These are phyloP conservation scores for Stegana nigrithorax DNA, from an alignment of 2,888 invertebrate species.

Conservation along the genomic window DNA sequence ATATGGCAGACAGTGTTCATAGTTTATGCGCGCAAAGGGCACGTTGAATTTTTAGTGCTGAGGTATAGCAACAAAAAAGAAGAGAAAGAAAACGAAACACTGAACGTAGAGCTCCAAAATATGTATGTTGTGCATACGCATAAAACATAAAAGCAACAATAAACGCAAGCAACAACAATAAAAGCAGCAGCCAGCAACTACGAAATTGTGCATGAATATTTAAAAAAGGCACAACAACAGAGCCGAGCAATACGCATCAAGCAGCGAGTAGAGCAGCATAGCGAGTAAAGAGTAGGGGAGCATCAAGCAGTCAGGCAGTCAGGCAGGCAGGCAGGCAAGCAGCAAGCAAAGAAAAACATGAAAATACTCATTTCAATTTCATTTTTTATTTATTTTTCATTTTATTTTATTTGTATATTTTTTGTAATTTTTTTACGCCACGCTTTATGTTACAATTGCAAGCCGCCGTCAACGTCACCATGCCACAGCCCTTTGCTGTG, in stretches of 20 bases:
- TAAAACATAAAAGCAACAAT: neutral
- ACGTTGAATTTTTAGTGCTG: neutral
- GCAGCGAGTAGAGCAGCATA: neutral
- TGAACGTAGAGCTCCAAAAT: conserved; percentile 2
- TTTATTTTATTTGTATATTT: conserved; percentile 22
- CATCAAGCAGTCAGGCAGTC: neutral
- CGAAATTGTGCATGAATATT: conserved; percentile 48
- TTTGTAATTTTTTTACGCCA: conserved; percentile 13
- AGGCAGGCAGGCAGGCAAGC: no score
- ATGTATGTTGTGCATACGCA: neutral
- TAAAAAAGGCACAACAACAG: conserved; percentile 30
- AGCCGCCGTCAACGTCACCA: neutral
- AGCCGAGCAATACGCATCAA: conserved; percentile 31
- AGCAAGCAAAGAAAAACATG: conserved; percentile 21
- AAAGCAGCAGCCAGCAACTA: no score
- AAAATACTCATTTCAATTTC: conserved; percentile 53
- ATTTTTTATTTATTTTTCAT: conserved; percentile 30
- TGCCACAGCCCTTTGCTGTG: neutral
- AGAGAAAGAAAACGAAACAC: no score
- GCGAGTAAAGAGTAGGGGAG: neutral
- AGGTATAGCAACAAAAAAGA: no score
- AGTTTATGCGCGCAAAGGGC: neutral
- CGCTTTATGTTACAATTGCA: neutral
- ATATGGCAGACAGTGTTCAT: no score
- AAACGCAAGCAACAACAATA: neutral